phyloP scores from a whole-genome alignment of 2,888 invertebrate species.

The Bruchidius siliquastri region DNA sequence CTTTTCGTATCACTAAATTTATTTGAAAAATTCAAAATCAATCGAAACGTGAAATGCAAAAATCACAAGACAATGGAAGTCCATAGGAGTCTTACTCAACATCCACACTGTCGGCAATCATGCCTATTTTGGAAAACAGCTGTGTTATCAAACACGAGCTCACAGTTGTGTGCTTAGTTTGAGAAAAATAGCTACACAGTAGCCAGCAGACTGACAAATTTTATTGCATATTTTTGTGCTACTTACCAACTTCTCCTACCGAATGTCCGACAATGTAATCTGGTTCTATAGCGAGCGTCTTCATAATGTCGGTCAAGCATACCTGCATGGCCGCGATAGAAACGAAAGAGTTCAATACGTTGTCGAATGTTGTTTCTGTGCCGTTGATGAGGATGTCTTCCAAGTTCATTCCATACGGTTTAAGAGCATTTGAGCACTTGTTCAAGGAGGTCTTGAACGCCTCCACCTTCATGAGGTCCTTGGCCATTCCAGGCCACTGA shows the following conservation, averaged over 20 bases:
- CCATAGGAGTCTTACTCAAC: too few relatives aligned
- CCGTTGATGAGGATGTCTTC: constrained; percentile 72
- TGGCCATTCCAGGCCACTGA: constrained; percentile 96
- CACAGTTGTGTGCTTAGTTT: too few relatives aligned
- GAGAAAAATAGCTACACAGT: too few relatives aligned
- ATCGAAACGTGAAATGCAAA: too few relatives aligned
- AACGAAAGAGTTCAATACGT: constrained; percentile 85
- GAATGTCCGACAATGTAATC: constrained; percentile 97
- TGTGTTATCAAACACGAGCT: too few relatives aligned
- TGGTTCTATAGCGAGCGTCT: constrained; percentile 70
- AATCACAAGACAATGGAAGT: too few relatives aligned
- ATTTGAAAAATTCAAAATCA: too few relatives aligned
- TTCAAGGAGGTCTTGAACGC: constrained; percentile 74
- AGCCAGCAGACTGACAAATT: too few relatives aligned
- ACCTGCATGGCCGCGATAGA: constrained; percentile 95
- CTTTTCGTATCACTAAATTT: too few relatives aligned
- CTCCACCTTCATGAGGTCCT: constrained; percentile 77
- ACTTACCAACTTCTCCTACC: constrained; percentile 74
- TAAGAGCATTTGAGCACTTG: constrained; percentile 70
- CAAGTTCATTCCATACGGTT: constrained; percentile 78
- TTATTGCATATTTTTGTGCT: not conserved
- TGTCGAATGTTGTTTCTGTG: constrained; percentile 73
- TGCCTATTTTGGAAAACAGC: too few relatives aligned
- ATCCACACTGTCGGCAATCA: too few relatives aligned
- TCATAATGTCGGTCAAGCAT: constrained; percentile 86